A percentile compares a stretch with the other conserved stretches of the same genome.
Evolutionary conservation across 1,140 invertebrate genomes (phyloP).

Genomic region (Drosophila suzukii): DNA sequence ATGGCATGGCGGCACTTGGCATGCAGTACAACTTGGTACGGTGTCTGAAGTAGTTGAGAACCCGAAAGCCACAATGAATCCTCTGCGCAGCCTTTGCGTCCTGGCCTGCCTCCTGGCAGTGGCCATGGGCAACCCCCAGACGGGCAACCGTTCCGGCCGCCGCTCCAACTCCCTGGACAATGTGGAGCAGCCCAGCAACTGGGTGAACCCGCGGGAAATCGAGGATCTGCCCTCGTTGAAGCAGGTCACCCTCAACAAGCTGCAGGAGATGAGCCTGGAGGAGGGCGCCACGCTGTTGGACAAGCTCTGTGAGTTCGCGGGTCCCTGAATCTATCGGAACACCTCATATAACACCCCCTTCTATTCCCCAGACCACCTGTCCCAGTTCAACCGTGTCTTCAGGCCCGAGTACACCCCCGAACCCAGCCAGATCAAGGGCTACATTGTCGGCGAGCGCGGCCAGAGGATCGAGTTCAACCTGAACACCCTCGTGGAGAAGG

Average conservation of each 20-base stretch:
- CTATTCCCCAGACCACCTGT: conserved; percentile 55
- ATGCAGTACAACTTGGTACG: conserved; percentile 63
- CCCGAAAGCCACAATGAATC: conserved; percentile 58
- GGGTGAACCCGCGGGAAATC: conserved; percentile 61
- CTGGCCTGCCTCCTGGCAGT: conserved; percentile 64
- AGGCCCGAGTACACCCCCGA: conserved; percentile 60
- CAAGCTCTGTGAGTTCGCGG: conserved; percentile 63
- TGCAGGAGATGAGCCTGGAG: conserved; percentile 70
- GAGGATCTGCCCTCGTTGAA: conserved; percentile 67
- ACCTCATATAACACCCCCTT: neutral
- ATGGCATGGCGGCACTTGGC: neutral
- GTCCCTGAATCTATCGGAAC: neutral
- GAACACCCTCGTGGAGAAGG: conserved; percentile 63
- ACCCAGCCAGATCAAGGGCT: conserved; percentile 65
- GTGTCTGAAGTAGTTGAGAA: conserved; percentile 44
- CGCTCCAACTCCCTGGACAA: conserved; percentile 50
- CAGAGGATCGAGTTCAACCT: conserved; percentile 67
- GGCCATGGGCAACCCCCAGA: conserved; percentile 30
- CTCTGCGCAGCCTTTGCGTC: conserved; percentile 63
- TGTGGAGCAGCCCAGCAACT: conserved; percentile 67
- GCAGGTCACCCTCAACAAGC: conserved; percentile 62
- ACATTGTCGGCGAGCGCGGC: conserved; percentile 66
- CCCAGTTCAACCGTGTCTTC: conserved; percentile 69
- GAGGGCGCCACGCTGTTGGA: conserved; percentile 68
- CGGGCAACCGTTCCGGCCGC: conserved; percentile 3